A percentile compares a stretch with the other conserved stretches of the same genome.
These are phyloP conservation scores for Damaliscus lunatus DNA, from an alignment of 2,113 vertebrate genomes.

Conservation along the genomic window DNA sequence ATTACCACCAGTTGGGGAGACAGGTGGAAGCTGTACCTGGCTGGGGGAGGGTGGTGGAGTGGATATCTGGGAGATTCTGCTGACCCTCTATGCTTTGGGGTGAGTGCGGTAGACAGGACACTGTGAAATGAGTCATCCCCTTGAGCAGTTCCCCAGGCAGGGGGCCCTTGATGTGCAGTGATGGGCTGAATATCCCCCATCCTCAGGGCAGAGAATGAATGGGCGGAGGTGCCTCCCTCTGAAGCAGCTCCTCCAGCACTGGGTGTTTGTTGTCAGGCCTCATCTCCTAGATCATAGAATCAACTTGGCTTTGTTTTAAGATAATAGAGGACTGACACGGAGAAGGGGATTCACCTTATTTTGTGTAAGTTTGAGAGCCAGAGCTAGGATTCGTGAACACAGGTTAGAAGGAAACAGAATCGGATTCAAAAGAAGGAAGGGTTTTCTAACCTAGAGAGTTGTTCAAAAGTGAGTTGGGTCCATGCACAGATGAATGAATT, in stretches of 20 bases:
- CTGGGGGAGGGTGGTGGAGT: neutral
- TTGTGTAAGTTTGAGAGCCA: neutral
- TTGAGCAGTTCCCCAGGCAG: neutral
- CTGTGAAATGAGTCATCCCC: neutral
- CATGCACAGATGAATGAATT: neutral
- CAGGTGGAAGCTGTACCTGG: neutral
- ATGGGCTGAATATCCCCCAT: neutral
- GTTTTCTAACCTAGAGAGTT: neutral
- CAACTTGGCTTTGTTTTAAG: neutral
- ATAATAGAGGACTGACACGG: neutral
- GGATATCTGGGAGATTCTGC: neutral
- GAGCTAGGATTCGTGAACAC: neutral
- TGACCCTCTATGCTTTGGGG: neutral
- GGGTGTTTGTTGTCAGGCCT: neutral
- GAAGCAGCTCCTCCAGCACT: neutral
- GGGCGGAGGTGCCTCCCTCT: too few relatives aligned
- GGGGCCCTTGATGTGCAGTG: neutral
- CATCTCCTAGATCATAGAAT: neutral
- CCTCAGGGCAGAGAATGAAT: neutral
- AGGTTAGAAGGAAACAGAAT: neutral
- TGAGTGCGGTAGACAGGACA: neutral
- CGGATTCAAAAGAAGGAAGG: neutral
- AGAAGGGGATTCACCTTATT: neutral
- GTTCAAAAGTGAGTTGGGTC: neutral
- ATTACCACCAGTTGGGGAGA: neutral